These are phyloP conservation scores for Adrianichthys oophorus DNA, from an alignment of 2,797 vertebrate species.

Conservation along the genomic window DNA sequence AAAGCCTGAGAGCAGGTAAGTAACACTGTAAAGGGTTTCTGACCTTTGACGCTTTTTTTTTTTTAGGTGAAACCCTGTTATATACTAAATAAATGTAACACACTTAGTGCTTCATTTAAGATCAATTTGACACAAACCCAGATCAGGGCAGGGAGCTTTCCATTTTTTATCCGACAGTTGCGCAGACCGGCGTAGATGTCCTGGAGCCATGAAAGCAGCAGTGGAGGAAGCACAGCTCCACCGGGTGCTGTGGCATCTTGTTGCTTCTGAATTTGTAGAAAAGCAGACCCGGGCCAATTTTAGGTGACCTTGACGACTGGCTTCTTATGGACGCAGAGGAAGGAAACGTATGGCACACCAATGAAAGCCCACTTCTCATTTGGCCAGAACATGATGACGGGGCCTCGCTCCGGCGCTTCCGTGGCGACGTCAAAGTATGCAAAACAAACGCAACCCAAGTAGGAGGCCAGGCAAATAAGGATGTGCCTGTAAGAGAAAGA, in stretches of 20 bases:
- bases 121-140: slow-evolving; percentile 12
- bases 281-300: slow-evolving; percentile 22
- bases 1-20: slow-evolving; percentile 46
- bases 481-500: slow-evolving; percentile 85
- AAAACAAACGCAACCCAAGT: slow-evolving; percentile 95
- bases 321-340: slow-evolving; percentile 90
- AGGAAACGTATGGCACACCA: slow-evolving; percentile 90
- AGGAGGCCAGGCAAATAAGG: slow-evolving; percentile 94
- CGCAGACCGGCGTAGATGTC: slow-evolving; percentile 5
- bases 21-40: slow-evolving; percentile 46
- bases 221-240: slow-evolving; percentile 8
- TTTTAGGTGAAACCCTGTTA: slow-evolving; percentile 19
- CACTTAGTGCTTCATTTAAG: slow-evolving; percentile 26
- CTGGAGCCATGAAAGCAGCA: slow-evolving; percentile 23
- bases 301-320: slow-evolving; percentile 91
- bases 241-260: neutral
- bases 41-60: slow-evolving; percentile 30
- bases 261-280: slow-evolving; percentile 5
- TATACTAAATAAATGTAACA: slow-evolving; percentile 1
- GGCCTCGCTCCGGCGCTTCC: slow-evolving; percentile 94
- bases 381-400: slow-evolving; percentile 97
- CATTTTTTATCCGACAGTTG: neutral
- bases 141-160: slow-evolving; percentile 15
- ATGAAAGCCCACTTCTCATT: slow-evolving; percentile 99
- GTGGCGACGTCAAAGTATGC: slow-evolving; percentile 95